A percentile compares a stretch with the other conserved stretches of the same genome.
Conservation (phyloP, 1,140 invertebrate genomes). For the Nylanderia fulva region DNA sequence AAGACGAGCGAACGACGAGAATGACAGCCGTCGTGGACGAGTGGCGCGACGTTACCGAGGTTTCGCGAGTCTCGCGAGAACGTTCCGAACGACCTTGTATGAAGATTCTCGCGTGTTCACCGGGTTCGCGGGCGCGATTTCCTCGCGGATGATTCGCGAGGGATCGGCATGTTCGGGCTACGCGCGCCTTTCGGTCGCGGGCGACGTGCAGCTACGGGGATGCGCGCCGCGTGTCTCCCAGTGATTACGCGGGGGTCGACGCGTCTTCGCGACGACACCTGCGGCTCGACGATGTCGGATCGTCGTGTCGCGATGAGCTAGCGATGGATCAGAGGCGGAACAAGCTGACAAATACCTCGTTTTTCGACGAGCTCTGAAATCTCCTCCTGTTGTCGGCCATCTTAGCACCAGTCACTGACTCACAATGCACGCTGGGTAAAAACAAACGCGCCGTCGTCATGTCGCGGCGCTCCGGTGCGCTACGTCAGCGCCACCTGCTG, state of each 20-base stretch:
- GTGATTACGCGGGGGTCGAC: conserved; percentile 60
- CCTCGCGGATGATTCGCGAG: not conserved
- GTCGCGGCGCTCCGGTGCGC: conserved; percentile 59
- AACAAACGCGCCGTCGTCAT: conserved; percentile 77
- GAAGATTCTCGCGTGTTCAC: not conserved
- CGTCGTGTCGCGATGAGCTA: conserved; percentile 14
- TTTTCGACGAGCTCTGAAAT: conserved; percentile 86
- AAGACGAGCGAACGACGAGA: conserved; percentile 17
- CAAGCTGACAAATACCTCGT: conserved; percentile 84
- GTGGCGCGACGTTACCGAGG: not conserved
- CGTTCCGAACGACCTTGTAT: not conserved
- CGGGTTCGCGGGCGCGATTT: not conserved
- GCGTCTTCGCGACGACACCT: conserved; percentile 14
- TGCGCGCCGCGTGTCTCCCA: conserved; percentile 78
- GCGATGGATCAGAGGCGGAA: conserved; percentile 36
- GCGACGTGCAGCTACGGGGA: conserved; percentile 40
- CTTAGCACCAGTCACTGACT: conserved; percentile 86
- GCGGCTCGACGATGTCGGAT: not conserved
- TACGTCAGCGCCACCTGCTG: conserved; percentile 65
- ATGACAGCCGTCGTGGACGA: conserved; percentile 40
- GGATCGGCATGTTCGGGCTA: not conserved
- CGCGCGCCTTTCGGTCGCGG: not conserved
- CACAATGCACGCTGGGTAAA: conserved; percentile 85
- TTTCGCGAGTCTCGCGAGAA: not conserved
- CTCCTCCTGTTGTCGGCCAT: conserved; percentile 88